Conservation (phyloP, 2,113 vertebrate species). For the Nyctibius bracteatus region DNA sequence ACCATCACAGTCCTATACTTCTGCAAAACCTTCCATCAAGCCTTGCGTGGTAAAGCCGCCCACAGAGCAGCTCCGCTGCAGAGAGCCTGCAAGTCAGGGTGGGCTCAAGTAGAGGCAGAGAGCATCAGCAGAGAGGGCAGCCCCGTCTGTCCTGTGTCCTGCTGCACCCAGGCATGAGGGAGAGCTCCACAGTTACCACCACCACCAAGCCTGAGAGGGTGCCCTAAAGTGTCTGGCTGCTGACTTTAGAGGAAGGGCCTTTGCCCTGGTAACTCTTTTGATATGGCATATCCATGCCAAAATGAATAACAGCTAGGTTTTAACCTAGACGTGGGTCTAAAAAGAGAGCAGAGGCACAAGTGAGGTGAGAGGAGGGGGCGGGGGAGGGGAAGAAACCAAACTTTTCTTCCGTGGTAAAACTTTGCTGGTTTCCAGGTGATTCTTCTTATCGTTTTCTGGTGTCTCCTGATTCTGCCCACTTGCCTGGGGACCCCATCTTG, state of each 20-base stretch:
- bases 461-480: not conserved
- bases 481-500: not conserved
- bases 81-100: accelerated
- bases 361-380: too few relatives aligned
- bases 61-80: not conserved
- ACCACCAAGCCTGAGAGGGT: accelerated
- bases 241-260: too few relatives aligned
- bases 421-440: not conserved
- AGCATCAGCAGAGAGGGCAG: not conserved
- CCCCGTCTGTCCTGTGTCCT: not conserved
- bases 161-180: accelerated
- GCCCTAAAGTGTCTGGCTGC: not conserved
- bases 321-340: not conserved
- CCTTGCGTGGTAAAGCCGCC: accelerated
- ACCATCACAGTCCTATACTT: not conserved
- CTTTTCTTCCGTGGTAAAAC: not conserved
- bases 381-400: not conserved
- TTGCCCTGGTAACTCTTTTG: too few relatives aligned
- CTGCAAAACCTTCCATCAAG: not conserved
- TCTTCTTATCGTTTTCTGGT: not conserved
- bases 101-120: not conserved
- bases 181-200: not conserved
- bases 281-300: accelerated
- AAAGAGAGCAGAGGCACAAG: not conserved
- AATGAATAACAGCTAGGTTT: not conserved